Base-by-base conservation (phyloP, 2,113 vertebrate species). In the Ageneiosus marmoratus region DNA sequence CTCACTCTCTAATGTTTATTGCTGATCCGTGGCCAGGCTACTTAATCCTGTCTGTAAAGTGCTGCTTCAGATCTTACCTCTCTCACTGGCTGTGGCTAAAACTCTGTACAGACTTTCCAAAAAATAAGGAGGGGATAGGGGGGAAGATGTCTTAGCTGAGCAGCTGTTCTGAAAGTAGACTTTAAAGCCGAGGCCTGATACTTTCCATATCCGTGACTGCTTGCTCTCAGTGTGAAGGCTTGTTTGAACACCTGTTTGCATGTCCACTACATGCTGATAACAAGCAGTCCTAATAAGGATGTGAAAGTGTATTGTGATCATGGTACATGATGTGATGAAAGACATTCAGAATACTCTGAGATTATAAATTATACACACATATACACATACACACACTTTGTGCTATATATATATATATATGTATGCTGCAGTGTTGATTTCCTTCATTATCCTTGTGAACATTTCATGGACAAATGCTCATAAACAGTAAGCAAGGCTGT, bases 41-140 rank as follows among this genome's bases (percentile, higher is more conserved):
- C 32, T 78, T 84, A 84, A 84, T 84, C 83, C 83, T 51, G 29
- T 44, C 77, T 62, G 55, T 74, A 84, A 84, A 84, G 83, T 84
- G 83, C 34, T 63, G 77, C 67, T 80, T 84, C 70, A 84, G 83
- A 72, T 84, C 55, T 46, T 80, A 27, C 83, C 3, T 41, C 44
- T 56, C 44, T 58, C 24, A 24, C 79, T 75, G 70, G 55, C 55
- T 53, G 80, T 10, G 37, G 72, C 70, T 78, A 70, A 82, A 73
- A 75, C 60, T 76, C 74, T 24, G 9, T 58, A 16, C 50, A 46
- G 55, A 60, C 69, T 69, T 51, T 16, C 69, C 73, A 86, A 82
- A 82, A 58, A 32, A 5, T 8, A 27, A 9, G 34, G 27, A 24
- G 41, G 27, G 20, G 16, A 11, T 2, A 20, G 37, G 5, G 27